Conservation (phyloP, 2,888 invertebrate genomes). For the Piscicola geometra region DNA sequence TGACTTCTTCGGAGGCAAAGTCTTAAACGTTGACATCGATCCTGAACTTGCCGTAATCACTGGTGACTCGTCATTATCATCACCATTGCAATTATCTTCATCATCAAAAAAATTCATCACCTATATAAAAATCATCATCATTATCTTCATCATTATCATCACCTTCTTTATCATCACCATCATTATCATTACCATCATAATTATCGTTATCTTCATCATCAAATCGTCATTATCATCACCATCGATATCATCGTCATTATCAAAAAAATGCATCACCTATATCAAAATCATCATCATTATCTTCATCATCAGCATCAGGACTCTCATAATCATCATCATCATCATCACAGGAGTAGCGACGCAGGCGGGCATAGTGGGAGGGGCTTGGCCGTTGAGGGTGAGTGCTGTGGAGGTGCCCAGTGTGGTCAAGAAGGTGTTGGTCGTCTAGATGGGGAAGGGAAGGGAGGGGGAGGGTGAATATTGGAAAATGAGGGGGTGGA, state of each 20-base stretch:
- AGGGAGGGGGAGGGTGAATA: no score
- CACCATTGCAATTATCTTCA: no score
- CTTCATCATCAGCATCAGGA: slow-evolving; percentile 20
- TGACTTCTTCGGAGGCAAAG: slow-evolving; percentile 53
- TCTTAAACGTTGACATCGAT: slow-evolving; percentile 53
- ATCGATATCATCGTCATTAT: slow-evolving; percentile 22
- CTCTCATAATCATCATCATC: slow-evolving; percentile 23
- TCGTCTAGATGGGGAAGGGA: no score
- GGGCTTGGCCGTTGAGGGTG: slow-evolving; percentile 59
- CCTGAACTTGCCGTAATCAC: slow-evolving; percentile 59
- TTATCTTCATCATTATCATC: slow-evolving; percentile 23
- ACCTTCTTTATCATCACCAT: slow-evolving; percentile 7
- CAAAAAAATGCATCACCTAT: background rate
- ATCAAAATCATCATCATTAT: background rate
- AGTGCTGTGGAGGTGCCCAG: slow-evolving; percentile 55
- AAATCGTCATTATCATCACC: slow-evolving; percentile 18
- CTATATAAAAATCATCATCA: slow-evolving; percentile 18
- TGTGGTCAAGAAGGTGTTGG: slow-evolving; percentile 50
- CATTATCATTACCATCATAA: slow-evolving; percentile 21
- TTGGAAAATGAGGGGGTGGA: no score
- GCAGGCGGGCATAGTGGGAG: slow-evolving; percentile 60
- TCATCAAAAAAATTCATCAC: no score
- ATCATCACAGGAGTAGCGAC: slow-evolving; percentile 55
- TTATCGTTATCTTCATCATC: slow-evolving; percentile 17
- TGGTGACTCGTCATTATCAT: background rate